A percentile compares a stretch with the other conserved stretches of the same genome.
Conservation (phyloP, 2,113 vertebrate species). For the Phyllostomus discolor region DNA sequence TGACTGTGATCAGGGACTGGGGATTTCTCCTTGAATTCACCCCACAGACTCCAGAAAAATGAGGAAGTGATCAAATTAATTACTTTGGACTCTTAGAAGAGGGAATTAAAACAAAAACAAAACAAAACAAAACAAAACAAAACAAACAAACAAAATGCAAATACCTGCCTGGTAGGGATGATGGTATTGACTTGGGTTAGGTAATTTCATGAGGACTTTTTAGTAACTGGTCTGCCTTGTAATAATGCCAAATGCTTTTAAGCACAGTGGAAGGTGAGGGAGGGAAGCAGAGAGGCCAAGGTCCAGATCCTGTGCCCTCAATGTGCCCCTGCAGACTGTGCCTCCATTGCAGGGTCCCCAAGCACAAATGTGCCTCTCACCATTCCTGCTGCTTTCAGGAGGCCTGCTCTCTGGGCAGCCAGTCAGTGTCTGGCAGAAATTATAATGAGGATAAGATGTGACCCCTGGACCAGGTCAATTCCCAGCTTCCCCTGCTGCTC, state of each 20-base stretch:
- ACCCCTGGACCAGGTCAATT: not conserved
- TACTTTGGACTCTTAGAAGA: not conserved
- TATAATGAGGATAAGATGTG: no score
- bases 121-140: no score
- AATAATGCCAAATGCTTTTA: not conserved
- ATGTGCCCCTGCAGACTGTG: not conserved
- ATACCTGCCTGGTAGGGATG: not conserved
- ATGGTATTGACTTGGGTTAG: no score
- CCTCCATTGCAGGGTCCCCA: not conserved
- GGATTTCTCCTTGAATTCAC: not conserved
- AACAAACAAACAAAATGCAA: not conserved
- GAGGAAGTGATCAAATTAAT: not conserved
- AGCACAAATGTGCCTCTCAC: no score
- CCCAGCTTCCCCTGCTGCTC: not conserved
- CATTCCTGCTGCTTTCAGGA: not conserved
- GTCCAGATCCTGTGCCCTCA: not conserved
- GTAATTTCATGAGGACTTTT: not conserved
- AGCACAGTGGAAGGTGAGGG: not conserved
- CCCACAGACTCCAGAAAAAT: not conserved
- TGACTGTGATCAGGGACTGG: accelerated
- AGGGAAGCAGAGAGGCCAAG: not conserved
- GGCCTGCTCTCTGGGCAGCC: not conserved
- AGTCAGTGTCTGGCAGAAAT: not conserved
- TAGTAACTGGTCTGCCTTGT: not conserved
- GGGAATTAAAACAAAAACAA: not conserved